phyloP scores from a whole-genome alignment of 2,888 invertebrate genomes.

The Homarus gammarus region DNA sequence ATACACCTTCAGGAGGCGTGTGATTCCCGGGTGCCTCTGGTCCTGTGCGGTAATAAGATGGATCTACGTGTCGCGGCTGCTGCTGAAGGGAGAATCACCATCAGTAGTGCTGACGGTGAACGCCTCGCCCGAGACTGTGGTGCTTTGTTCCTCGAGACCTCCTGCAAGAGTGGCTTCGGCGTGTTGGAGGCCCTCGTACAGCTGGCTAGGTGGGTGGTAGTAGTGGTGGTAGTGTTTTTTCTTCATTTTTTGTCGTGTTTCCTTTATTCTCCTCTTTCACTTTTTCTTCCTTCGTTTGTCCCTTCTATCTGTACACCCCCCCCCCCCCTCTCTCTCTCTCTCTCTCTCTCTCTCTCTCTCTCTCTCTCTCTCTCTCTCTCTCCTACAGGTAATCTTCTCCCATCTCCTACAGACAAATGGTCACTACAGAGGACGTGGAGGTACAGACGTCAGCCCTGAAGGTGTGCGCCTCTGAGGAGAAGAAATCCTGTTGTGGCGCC shows the following conservation, averaged over 20 bases:
- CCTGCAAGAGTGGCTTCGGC: conserved; percentile 80
- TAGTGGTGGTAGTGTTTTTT: too few relatives aligned
- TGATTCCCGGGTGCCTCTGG: conserved; percentile 81
- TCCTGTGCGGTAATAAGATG: conserved; percentile 83
- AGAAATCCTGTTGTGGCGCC: conserved; percentile 67
- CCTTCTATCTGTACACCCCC: too few relatives aligned
- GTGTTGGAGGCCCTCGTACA: conserved; percentile 79
- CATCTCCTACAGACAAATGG: conserved; percentile 79
- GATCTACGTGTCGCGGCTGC: conserved; percentile 81
- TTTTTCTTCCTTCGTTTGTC: background rate
- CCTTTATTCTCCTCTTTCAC: background rate
- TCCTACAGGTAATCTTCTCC: conserved; percentile 28
- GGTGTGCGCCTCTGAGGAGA: conserved; percentile 74
- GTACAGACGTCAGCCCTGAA: conserved; percentile 78
- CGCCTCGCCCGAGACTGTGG: conserved; percentile 80
- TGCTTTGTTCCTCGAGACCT: conserved; percentile 80
- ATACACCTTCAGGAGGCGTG: conserved; percentile 81
- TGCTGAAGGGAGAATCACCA: conserved; percentile 77
- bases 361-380: background rate
- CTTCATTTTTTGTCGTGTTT: background rate
- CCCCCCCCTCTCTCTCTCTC: background rate
- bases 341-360: background rate
- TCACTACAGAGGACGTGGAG: conserved; percentile 79
- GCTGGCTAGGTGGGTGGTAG: conserved; percentile 79
- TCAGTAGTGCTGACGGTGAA: conserved; percentile 80